Evolutionary conservation across 2,113 vertebrate species (phyloP).

Genomic region (Dryoscopus gambensis): DNA sequence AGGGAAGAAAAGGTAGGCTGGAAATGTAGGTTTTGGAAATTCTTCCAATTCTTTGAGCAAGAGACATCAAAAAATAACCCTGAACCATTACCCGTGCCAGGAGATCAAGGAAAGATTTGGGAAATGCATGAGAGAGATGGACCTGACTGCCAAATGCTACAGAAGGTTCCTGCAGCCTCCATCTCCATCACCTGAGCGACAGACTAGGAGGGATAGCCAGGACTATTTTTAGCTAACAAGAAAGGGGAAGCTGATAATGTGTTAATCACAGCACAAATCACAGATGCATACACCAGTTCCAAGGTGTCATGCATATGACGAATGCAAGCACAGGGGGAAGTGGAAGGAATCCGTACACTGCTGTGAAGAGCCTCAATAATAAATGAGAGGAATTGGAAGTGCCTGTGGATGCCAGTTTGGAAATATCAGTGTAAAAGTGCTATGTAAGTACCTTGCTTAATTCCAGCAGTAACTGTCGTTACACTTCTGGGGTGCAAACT

Average conservation of each 20-base stretch:
- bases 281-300: slow-evolving; percentile 37
- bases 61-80: not conserved
- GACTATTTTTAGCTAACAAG: slow-evolving; percentile 60
- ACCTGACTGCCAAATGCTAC: slow-evolving; percentile 47
- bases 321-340: slow-evolving; percentile 66
- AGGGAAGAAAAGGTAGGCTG: not conserved
- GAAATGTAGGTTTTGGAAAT: not conserved
- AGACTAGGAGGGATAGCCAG: slow-evolving; percentile 60
- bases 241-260: slow-evolving; percentile 63
- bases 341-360: slow-evolving; percentile 53
- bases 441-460: not conserved
- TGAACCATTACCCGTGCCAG: not conserved
- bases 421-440: slow-evolving; percentile 22
- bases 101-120: slow-evolving; percentile 8
- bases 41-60: not conserved
- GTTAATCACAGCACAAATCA: slow-evolving; percentile 66
- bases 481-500: not conserved
- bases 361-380: slow-evolving; percentile 61
- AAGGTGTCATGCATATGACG: slow-evolving; percentile 57
- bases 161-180: slow-evolving; percentile 59
- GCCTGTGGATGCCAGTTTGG: slow-evolving; percentile 23
- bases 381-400: slow-evolving; percentile 49
- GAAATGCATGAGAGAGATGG: not conserved
- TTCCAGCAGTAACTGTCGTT: not conserved
- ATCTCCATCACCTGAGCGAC: slow-evolving; percentile 61